phyloP scores from a whole-genome alignment of 23 tunicate species.

The Styela plicata region DNA sequence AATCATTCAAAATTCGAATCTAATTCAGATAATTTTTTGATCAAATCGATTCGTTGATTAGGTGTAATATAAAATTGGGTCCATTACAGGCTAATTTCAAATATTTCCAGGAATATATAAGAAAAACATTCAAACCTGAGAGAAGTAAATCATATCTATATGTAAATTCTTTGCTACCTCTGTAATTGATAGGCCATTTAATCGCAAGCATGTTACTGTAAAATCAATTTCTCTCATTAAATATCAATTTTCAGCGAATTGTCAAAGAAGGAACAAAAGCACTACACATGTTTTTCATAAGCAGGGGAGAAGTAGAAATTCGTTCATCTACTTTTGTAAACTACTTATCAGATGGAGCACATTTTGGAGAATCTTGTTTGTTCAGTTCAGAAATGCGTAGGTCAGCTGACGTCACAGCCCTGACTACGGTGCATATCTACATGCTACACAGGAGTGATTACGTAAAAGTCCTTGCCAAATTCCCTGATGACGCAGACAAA shows the following conservation, averaged over 20 bases:
- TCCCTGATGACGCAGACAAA: conserved; percentile 34
- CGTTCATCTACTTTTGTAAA: conserved; percentile 23
- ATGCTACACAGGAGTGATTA: conserved; percentile 39
- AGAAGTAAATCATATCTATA: no score
- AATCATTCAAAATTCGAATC: no score
- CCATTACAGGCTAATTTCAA: no score
- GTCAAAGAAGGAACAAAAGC: conserved; percentile 55
- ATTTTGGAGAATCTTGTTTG: conserved; percentile 86
- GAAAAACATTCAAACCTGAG: no score
- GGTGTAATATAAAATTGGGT: no score
- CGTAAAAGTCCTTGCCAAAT: conserved; percentile 25
- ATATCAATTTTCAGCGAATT: conserved; percentile 32
- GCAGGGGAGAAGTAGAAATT: conserved; percentile 45
- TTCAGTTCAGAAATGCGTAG: conserved; percentile 43
- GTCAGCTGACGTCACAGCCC: conserved; percentile 59
- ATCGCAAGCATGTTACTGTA: no score
- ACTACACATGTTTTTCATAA: conserved; percentile 55
- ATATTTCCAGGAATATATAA: no score
- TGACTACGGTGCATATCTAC: conserved; percentile 54
- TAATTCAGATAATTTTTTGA: no score
- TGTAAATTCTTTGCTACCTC: no score
- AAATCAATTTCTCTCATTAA: no score
- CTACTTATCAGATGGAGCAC: conserved; percentile 66
- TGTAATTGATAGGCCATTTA: no score
- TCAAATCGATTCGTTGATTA: no score